Evolutionary conservation across 2,888 invertebrate genomes (phyloP).

Genomic region (Microlaimidae sp.): DNA sequence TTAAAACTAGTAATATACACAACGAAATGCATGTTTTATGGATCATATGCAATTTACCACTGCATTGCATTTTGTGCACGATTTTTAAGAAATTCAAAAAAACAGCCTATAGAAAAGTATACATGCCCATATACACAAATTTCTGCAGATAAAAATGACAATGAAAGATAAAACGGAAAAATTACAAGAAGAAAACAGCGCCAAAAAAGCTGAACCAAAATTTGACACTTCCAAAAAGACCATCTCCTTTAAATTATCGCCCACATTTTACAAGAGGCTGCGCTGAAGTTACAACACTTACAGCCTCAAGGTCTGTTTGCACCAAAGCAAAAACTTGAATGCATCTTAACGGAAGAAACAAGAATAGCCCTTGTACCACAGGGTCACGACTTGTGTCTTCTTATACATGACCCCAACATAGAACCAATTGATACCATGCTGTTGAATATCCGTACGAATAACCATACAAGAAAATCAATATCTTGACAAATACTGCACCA

Average conservation of each 20-base stretch:
- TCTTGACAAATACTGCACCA: too few species aligned
- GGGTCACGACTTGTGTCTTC: neutral
- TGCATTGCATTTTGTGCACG: neutral
- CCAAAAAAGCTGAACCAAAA: too few species aligned
- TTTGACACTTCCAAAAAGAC: neutral
- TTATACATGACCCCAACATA: neutral
- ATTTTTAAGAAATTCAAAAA: neutral
- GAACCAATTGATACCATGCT: neutral
- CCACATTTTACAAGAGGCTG: too few species aligned
- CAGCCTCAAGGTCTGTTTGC: neutral
- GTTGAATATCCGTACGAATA: neutral
- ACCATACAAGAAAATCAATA: neutral
- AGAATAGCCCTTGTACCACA: too few species aligned
- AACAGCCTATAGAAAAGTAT: neutral
- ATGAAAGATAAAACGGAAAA: neutral
- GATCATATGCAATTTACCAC: neutral
- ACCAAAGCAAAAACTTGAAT: neutral
- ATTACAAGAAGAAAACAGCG: neutral
- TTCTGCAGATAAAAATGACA: neutral
- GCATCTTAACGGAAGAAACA: too few species aligned
- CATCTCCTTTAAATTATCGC: too few species aligned
- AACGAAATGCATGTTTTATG: neutral
- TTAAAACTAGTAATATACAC: too few species aligned
- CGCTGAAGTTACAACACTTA: neutral
- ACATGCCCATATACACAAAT: neutral